Evolutionary conservation across 2,113 vertebrate genomes (phyloP).

Genomic region (human (Homo sapiens)): DNA sequence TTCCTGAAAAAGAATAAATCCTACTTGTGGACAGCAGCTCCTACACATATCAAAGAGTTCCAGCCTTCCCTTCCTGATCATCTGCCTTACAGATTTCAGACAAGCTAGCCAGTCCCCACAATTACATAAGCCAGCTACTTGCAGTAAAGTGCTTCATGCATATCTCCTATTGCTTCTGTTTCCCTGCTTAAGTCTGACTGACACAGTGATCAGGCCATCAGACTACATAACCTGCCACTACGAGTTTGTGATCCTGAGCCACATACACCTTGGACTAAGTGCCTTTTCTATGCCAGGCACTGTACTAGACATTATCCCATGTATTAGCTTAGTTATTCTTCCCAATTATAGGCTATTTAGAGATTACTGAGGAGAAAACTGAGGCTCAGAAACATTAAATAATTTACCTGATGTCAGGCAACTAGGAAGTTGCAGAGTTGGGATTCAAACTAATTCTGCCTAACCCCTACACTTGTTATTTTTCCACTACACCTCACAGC

Average conservation of each 20-base stretch:
- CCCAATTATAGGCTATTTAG: neutral
- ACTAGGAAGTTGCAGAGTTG: neutral
- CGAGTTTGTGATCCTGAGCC: neutral
- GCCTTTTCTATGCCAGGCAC: neutral
- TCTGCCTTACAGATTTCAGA: neutral
- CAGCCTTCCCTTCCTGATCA: neutral
- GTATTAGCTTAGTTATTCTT: neutral
- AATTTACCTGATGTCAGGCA: neutral
- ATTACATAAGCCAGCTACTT: neutral
- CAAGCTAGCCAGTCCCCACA: neutral
- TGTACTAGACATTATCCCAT: neutral
- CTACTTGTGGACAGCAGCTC: neutral
- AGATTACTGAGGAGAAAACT: neutral
- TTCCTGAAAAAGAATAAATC: neutral
- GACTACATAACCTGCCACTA: neutral
- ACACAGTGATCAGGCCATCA: neutral
- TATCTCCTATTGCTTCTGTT: neutral
- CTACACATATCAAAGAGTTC: neutral
- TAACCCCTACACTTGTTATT: neutral
- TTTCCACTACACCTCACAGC: rapidly evolving
- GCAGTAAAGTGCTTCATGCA: neutral
- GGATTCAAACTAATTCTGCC: neutral
- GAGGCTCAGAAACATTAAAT: neutral
- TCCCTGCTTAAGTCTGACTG: neutral
- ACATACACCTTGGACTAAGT: neutral